phyloP scores from a whole-genome alignment of 2,113 vertebrate species.

The Sander lucioperca region DNA sequence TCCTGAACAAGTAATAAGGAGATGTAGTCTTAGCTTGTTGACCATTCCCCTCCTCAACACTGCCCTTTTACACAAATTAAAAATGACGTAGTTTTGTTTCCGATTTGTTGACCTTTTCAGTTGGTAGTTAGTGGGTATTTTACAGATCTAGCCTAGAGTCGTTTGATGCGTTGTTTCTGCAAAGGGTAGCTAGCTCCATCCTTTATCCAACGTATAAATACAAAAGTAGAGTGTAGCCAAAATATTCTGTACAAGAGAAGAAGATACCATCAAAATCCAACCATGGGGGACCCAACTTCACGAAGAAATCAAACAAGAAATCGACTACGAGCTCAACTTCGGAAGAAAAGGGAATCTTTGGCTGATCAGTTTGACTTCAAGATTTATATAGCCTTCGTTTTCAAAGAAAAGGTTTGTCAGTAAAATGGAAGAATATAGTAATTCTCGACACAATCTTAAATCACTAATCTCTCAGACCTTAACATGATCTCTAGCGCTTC shows the following conservation, averaged over 20 bases:
- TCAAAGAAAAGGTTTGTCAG: slow-evolving; percentile 97
- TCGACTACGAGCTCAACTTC: slow-evolving; percentile 99
- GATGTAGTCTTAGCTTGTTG: slow-evolving; percentile 73
- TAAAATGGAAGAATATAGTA: neutral
- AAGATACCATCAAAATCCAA: slow-evolving; percentile 86
- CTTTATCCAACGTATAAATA: slow-evolving; percentile 60
- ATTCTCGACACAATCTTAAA: neutral
- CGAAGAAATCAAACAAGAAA: slow-evolving; percentile 99
- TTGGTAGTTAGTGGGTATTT: slow-evolving; percentile 73
- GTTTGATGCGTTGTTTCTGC: slow-evolving; percentile 72
- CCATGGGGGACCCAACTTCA: slow-evolving; percentile 99
- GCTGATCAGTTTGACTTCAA: slow-evolving; percentile 99
- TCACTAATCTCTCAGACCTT: neutral
- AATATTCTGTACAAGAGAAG: slow-evolving; percentile 63
- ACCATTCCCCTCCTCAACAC: slow-evolving; percentile 72
- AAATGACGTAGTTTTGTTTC: slow-evolving; percentile 83
- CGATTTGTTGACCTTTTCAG: slow-evolving; percentile 71
- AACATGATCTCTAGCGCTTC: neutral
- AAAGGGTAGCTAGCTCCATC: slow-evolving; percentile 71
- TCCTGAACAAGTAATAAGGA: slow-evolving; percentile 72
- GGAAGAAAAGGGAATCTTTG: slow-evolving; percentile 99
- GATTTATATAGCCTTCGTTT: slow-evolving; percentile 99
- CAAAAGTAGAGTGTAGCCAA: slow-evolving; percentile 65
- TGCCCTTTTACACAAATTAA: slow-evolving; percentile 65
- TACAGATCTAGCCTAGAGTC: slow-evolving; percentile 70